Evolutionary conservation across 2,888 invertebrate genomes (phyloP).

Genomic region (Lycaena phlaeas): DNA sequence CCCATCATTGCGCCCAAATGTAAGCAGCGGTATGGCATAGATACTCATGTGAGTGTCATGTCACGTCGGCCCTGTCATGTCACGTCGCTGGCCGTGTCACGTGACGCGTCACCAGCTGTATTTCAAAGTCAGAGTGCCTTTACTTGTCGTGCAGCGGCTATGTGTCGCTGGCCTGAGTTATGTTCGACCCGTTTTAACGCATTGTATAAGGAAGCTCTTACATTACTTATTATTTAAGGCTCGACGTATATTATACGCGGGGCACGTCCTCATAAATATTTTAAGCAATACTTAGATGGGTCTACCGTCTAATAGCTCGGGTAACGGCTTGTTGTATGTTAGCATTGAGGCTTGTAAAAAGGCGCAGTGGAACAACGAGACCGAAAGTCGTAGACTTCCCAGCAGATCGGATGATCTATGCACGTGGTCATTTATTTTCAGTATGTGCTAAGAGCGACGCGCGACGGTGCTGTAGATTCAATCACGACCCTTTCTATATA

Average conservation of each 20-base stretch:
- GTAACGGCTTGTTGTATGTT: too few species aligned
- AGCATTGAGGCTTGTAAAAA: too few species aligned
- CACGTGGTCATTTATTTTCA: too few species aligned
- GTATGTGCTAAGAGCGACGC: too few species aligned
- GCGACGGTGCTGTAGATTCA: too few species aligned
- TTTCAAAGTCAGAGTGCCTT: constrained; percentile 12
- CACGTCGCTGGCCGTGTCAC: background rate
- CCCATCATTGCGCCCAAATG: background rate
- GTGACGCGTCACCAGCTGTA: constrained; percentile 9
- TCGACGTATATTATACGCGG: background rate
- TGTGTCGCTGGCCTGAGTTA: constrained; percentile 7
- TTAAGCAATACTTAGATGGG: too few species aligned
- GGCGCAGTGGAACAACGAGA: too few species aligned
- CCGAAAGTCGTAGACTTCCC: too few species aligned
- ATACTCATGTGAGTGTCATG: background rate
- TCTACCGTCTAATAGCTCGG: too few species aligned
- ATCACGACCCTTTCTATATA: too few species aligned
- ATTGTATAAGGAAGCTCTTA: background rate
- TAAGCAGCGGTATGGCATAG: background rate
- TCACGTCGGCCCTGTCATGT: constrained; percentile 5
- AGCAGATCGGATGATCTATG: too few species aligned
- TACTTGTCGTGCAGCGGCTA: constrained; percentile 10
- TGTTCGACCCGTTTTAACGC: constrained; percentile 10
- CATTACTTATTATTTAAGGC: background rate
- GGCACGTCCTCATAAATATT: too few species aligned